Conservation (phyloP, 2,888 invertebrate genomes). For the Clanis bilineata region DNA sequence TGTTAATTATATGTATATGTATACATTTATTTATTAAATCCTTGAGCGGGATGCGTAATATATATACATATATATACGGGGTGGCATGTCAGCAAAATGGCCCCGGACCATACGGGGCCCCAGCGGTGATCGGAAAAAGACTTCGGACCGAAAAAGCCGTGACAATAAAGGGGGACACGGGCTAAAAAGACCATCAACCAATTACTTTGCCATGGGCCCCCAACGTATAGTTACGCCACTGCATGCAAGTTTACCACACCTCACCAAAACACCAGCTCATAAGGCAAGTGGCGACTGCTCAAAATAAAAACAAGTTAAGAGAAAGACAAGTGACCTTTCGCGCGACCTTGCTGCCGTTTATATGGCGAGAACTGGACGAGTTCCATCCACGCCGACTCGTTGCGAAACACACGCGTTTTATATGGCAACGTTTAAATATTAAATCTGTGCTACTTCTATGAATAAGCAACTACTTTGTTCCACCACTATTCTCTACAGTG, state of each 20-base stretch:
- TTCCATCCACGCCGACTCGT: constrained; percentile 1
- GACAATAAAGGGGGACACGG: too few relatives aligned
- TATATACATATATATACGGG: too few relatives aligned
- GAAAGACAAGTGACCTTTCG: constrained; percentile 29
- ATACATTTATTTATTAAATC: too few relatives aligned
- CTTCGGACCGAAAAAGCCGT: too few relatives aligned
- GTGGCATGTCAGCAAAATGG: too few relatives aligned
- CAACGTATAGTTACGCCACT: too few relatives aligned
- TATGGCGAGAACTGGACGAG: constrained; percentile 14
- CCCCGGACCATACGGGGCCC: too few relatives aligned
- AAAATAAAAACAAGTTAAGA: constrained; percentile 14
- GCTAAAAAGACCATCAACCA: too few relatives aligned
- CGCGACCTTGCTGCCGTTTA: constrained; percentile 24
- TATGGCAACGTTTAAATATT: background rate
- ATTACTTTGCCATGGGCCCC: too few relatives aligned
- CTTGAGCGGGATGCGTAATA: too few relatives aligned
- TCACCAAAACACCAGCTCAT: background rate
- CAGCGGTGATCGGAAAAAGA: too few relatives aligned
- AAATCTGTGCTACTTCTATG: background rate
- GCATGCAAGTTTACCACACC: background rate
- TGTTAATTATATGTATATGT: background rate
- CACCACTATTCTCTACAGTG: background rate
- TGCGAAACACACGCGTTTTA: constrained; percentile 1
- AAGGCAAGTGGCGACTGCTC: background rate
- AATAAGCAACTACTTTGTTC: background rate